Conservation (phyloP, 2,113 vertebrate genomes). For the Fukomys damarensis region DNA sequence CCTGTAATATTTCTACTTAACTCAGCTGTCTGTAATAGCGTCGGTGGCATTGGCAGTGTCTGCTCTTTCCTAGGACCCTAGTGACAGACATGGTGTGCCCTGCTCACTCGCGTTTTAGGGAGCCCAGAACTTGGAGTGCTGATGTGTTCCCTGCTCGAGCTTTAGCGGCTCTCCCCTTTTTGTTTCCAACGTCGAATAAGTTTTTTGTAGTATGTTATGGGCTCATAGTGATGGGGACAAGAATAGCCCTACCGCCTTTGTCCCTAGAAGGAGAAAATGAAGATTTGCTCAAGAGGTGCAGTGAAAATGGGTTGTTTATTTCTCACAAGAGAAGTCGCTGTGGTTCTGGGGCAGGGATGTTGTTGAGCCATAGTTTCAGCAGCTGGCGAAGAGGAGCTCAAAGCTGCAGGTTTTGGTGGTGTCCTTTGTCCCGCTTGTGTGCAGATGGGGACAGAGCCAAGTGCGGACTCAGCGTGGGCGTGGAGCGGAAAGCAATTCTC, state of each 20-base stretch:
- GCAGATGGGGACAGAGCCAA: accelerated
- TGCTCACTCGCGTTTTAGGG: neutral
- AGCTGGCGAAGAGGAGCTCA: neutral
- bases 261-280: conserved; percentile 26
- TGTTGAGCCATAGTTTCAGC: neutral
- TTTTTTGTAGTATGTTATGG: neutral
- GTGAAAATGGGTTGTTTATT: conserved; percentile 36
- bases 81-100: neutral
- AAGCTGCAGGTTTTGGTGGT: neutral
- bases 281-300: neutral
- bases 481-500: neutral
- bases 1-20: no score
- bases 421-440: neutral
- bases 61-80: neutral
- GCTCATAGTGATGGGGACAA: neutral
- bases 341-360: neutral
- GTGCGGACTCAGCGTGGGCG: neutral
- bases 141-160: no score
- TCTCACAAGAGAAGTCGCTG: neutral
- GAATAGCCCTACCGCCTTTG: neutral
- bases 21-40: no score
- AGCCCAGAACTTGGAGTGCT: neutral
- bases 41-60: neutral
- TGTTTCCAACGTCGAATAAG: neutral
- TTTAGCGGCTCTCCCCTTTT: neutral